Percentiles rank a stretch among this genome's conserved stretches.
Evolutionary conservation across 1,140 invertebrate species (phyloP).

Genomic region (Hylaeus anthracinus): DNA sequence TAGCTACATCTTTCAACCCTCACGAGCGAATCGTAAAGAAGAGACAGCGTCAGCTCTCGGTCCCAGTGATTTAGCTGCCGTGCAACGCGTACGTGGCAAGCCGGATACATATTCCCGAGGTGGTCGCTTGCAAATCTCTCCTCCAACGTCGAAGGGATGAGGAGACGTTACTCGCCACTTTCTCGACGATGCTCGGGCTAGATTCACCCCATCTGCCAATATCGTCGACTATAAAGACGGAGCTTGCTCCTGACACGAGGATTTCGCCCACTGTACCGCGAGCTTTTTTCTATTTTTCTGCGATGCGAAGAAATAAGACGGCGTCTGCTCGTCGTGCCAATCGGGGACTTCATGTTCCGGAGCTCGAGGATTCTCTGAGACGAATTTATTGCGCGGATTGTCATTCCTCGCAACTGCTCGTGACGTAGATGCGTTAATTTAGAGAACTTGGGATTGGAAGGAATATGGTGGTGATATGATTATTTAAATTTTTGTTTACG

Average conservation of each 20-base stretch:
- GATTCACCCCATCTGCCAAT: constrained; percentile 1
- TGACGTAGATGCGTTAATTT: no score
- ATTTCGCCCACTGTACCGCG: neutral
- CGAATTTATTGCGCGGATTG: neutral
- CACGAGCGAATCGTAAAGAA: neutral
- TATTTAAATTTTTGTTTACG: no score
- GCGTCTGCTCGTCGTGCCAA: neutral
- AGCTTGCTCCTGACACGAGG: constrained; percentile 14
- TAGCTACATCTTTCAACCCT: neutral
- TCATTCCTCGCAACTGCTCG: no score
- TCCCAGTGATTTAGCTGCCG: constrained; percentile 36
- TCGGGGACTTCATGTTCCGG: no score
- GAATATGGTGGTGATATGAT: no score
- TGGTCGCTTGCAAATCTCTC: constrained; percentile 11
- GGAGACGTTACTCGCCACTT: constrained; percentile 18
- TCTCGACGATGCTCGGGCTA: neutral
- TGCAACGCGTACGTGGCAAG: constrained; percentile 25
- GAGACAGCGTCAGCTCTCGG: constrained; percentile 20
- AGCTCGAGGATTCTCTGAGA: neutral
- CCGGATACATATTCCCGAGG: constrained; percentile 16
- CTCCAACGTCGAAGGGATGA: no score
- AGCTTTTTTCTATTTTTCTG: neutral
- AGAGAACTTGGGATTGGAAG: no score
- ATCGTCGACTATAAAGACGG: neutral
- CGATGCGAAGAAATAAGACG: neutral